Conservation (phyloP, 1,140 invertebrate genomes). For the Brachionus asplanchnoidis region DNA sequence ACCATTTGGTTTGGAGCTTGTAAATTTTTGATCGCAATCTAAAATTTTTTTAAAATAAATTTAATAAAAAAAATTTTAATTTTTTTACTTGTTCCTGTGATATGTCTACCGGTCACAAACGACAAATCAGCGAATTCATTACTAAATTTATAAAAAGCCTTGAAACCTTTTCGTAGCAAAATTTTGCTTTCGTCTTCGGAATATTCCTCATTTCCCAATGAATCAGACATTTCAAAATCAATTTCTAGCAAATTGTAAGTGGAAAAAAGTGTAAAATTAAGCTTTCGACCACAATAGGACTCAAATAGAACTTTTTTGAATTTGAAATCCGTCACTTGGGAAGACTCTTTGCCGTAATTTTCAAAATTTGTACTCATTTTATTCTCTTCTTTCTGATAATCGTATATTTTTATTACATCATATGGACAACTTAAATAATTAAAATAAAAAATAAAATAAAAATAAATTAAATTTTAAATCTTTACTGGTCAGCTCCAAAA, state of each 20-base stretch:
- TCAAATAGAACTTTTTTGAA: not conserved
- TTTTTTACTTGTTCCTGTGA: constrained; percentile 31
- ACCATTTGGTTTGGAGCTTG: not conserved
- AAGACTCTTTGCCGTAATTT: not conserved
- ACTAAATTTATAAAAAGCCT: constrained; percentile 40
- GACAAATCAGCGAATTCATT: constrained; percentile 31
- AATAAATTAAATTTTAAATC: constrained; percentile 53
- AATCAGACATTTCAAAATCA: constrained; percentile 36
- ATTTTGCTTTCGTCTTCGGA: constrained; percentile 21
- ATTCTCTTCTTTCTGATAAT: constrained; percentile 1
- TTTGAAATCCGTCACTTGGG: not conserved
- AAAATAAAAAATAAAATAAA: not conserved
- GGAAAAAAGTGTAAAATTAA: constrained; percentile 34
- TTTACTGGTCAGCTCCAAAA: constrained; percentile 94
- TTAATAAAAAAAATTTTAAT: not conserved
- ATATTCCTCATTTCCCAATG: constrained; percentile 28
- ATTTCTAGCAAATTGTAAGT: constrained; percentile 9
- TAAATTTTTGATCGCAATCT: constrained; percentile 40
- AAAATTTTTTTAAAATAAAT: not conserved
- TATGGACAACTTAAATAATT: constrained; percentile 30
- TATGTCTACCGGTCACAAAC: constrained; percentile 18
- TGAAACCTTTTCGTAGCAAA: constrained; percentile 26
- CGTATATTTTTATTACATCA: constrained; percentile 33
- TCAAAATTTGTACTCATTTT: not conserved
- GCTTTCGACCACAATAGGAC: constrained; percentile 26